A percentile compares a stretch with the other conserved stretches of the same genome.
Conservation (phyloP, 2,797 vertebrate genomes). For the Hirundo rustica region DNA sequence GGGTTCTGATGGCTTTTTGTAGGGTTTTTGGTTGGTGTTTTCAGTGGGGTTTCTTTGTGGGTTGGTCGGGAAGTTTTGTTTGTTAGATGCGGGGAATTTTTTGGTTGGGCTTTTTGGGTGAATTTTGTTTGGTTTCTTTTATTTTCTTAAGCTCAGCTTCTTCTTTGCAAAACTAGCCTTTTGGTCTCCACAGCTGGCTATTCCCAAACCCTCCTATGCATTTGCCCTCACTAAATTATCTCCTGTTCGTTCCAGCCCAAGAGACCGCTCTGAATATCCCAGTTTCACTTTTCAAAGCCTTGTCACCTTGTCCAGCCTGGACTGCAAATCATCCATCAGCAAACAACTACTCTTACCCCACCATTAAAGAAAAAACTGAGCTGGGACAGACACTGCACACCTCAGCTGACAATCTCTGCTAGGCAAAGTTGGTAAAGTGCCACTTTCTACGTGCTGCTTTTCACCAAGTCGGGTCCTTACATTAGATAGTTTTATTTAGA, state of each 20-base stretch:
- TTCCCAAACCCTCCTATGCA: neutral
- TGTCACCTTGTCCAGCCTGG: neutral
- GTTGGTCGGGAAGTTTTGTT: neutral
- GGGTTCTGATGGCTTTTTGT: accelerated
- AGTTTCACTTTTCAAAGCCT: neutral
- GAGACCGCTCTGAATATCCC: neutral
- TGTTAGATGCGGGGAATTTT: neutral
- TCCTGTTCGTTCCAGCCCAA: neutral
- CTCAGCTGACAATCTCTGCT: neutral
- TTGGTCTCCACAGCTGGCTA: neutral
- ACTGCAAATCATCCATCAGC: neutral
- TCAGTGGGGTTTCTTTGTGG: neutral
- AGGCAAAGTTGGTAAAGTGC: neutral
- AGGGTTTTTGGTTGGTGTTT: neutral
- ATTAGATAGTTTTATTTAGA: neutral
- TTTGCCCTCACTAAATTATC: neutral
- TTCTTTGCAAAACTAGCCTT: neutral
- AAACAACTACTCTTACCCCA: neutral
- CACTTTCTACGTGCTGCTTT: neutral
- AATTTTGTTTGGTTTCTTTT: neutral
- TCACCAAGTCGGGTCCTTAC: neutral
- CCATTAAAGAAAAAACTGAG: neutral
- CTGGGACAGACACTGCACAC: neutral
- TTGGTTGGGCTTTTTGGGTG: neutral
- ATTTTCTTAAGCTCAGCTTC: neutral